Conservation (phyloP, 2,797 vertebrate genomes). For the Catamblyrhynchus diadema region DNA sequence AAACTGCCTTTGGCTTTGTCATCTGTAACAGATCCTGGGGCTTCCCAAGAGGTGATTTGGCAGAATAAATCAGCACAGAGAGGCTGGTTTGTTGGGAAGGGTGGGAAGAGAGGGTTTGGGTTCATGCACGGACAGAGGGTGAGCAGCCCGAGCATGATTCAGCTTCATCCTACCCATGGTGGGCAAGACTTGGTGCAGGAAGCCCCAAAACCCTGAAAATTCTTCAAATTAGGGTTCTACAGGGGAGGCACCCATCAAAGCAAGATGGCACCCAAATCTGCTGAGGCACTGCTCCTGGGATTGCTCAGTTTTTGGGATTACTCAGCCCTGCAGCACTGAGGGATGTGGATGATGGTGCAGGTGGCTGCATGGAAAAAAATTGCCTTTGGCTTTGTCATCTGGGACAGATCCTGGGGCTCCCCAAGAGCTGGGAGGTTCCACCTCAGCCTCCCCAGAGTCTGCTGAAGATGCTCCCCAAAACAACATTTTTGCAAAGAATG, state of each 20-base stretch:
- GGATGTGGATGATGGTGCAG: rapidly evolving
- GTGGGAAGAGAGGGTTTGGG: too few relatives aligned
- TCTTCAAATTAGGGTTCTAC: background rate
- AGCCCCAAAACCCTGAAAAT: background rate
- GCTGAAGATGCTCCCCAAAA: background rate
- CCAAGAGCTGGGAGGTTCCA: background rate
- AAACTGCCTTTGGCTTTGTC: background rate
- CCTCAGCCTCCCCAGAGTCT: background rate
- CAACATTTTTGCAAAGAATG: rapidly evolving
- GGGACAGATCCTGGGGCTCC: background rate
- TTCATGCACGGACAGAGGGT: too few relatives aligned
- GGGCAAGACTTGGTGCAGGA: background rate
- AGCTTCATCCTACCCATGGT: background rate
- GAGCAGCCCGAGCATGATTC: background rate
- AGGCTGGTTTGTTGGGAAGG: background rate
- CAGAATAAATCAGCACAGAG: background rate
- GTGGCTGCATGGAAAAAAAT: rapidly evolving
- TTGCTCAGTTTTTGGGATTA: background rate
- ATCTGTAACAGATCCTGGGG: background rate
- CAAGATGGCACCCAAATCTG: background rate
- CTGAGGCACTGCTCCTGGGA: background rate
- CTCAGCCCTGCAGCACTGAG: background rate
- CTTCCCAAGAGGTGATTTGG: background rate
- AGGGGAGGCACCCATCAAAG: too few relatives aligned
- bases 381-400: background rate